These are phyloP conservation scores for Knipowitschia caucasica DNA, from an alignment of 2,797 vertebrate species.

Conservation along the genomic window DNA sequence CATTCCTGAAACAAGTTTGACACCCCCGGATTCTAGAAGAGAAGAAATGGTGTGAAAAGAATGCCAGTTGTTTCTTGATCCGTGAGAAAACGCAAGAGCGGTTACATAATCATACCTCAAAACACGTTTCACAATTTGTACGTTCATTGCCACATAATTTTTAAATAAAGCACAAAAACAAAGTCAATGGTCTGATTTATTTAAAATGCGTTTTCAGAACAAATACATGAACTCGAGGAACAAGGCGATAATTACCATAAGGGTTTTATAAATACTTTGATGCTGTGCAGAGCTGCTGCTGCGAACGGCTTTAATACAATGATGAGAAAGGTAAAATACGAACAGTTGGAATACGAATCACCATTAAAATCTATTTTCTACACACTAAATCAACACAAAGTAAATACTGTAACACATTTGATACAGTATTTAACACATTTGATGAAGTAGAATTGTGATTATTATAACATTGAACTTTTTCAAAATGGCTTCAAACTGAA, in stretches of 20 bases:
- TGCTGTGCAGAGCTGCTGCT: constrained; percentile 2
- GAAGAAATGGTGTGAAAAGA: too few species aligned
- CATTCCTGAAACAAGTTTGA: too few species aligned
- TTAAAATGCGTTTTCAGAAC: constrained; percentile 34
- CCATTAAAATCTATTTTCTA: constrained; percentile 9
- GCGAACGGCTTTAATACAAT: constrained; percentile 1
- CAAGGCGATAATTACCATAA: constrained; percentile 3
- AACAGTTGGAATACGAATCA: not conserved
- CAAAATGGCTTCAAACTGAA: constrained; percentile 15
- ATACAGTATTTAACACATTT: not conserved
- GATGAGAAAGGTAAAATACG: constrained; percentile 2
- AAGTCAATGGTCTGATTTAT: constrained; percentile 44
- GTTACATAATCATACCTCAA: constrained; percentile 42
- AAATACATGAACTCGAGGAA: constrained; percentile 30
- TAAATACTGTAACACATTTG: constrained; percentile 10
- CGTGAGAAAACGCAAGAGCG: constrained; percentile 18
- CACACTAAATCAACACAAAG: constrained; percentile 15
- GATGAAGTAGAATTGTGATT: constrained; percentile 36
- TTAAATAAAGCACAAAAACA: constrained; percentile 48
- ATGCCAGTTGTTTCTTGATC: too few species aligned
- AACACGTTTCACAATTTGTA: constrained; percentile 36
- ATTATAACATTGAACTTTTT: constrained; percentile 29
- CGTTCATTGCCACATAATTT: constrained; percentile 49
- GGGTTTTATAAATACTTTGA: constrained; percentile 12
- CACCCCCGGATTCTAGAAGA: too few species aligned